Percentiles rank a stretch among this genome's conserved stretches.
phyloP scores from a whole-genome alignment of 53 echinoderm and acorn worm species.

The Patiria pectinifera region DNA sequence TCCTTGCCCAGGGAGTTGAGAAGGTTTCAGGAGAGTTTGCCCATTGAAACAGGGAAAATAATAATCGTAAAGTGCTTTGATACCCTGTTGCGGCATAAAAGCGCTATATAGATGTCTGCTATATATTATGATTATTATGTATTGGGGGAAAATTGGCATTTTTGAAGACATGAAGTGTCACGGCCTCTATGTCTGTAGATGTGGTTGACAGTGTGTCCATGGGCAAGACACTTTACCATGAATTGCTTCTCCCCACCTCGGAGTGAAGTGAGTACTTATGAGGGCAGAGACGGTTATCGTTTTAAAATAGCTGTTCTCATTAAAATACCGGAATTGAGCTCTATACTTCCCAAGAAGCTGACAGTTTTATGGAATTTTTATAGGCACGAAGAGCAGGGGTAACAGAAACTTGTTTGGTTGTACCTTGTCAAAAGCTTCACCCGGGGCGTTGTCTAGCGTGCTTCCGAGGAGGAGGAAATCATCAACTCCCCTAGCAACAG shows the following conservation, averaged over 20 bases:
- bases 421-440: constrained; percentile 98
- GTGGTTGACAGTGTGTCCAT: not conserved
- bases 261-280: not conserved
- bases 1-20: too few species aligned
- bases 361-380: not conserved
- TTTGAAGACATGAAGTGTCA: not conserved
- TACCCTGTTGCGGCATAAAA: too few species aligned
- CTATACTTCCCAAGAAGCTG: not conserved
- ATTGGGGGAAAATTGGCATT: too few species aligned
- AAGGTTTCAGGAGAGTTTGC: too few species aligned
- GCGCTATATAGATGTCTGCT: too few species aligned
- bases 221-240: not conserved
- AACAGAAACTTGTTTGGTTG: not conserved
- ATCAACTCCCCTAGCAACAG: constrained; percentile 89
- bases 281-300: not conserved
- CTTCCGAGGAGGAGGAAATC: constrained; percentile 85
- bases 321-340: too few species aligned
- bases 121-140: too few species aligned
- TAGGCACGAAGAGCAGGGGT: not conserved
- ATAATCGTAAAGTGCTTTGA: too few species aligned
- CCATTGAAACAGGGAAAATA: too few species aligned
- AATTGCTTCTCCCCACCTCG: not conserved
- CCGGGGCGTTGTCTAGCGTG: constrained; percentile 87
- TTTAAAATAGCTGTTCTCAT: not conserved
- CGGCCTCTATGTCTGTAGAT: not conserved